Evolutionary conservation across 2,888 invertebrate genomes (phyloP).

Genomic region (Xylophagus ater): DNA sequence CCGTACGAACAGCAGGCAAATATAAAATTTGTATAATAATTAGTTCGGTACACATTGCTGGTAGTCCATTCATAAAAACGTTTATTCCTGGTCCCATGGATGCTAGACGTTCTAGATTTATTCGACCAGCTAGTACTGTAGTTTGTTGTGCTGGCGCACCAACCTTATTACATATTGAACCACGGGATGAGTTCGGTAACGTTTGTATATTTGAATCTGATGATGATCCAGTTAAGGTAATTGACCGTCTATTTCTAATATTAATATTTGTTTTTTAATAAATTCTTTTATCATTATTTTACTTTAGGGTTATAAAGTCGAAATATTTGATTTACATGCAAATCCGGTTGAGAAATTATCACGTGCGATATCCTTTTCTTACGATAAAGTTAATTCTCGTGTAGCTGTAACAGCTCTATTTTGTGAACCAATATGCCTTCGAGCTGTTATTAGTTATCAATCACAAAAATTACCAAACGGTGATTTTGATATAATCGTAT

Average conservation of each 20-base stretch:
- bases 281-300: slow-evolving; percentile 5
- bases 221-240: slow-evolving; percentile 49
- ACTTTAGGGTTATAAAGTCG: slow-evolving; percentile 51
- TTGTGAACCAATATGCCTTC: slow-evolving; percentile 68
- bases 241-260: neutral
- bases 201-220: slow-evolving; percentile 53
- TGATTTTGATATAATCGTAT: slow-evolving; percentile 83
- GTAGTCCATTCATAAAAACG: slow-evolving; percentile 74
- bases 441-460: slow-evolving; percentile 65
- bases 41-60: slow-evolving; percentile 66
- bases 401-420: slow-evolving; percentile 68
- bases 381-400: slow-evolving; percentile 68
- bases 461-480: slow-evolving; percentile 72
- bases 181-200: slow-evolving; percentile 86
- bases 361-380: slow-evolving; percentile 51
- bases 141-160: slow-evolving; percentile 68
- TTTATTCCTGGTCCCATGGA: slow-evolving; percentile 77
- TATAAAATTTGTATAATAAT: slow-evolving; percentile 80
- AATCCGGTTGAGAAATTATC: slow-evolving; percentile 44
- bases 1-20: slow-evolving; percentile 80
- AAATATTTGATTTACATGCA: slow-evolving; percentile 49
- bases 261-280: slow-evolving; percentile 6
- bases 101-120: slow-evolving; percentile 72
- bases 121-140: slow-evolving; percentile 72
- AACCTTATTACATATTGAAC: slow-evolving; percentile 72